Percentiles rank a stretch among this genome's conserved stretches.
Evolutionary conservation across 2,797 vertebrate species (phyloP).

Genomic region (Nothura maculosa): DNA sequence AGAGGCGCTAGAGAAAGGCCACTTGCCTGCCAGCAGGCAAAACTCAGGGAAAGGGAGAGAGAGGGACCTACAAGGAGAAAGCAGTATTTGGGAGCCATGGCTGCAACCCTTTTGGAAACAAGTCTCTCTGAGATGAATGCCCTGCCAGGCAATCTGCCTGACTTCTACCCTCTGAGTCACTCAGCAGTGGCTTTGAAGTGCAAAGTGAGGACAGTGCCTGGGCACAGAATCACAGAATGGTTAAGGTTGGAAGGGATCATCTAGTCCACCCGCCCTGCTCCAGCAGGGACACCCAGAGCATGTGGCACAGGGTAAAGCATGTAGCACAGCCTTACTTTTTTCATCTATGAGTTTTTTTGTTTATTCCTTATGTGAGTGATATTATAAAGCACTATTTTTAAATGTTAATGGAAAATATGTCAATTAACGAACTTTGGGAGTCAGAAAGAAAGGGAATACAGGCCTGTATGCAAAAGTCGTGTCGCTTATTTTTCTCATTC

Average conservation of each 20-base stretch:
- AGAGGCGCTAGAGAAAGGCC: background rate
- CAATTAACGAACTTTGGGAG: background rate
- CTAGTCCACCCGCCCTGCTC: too few species aligned
- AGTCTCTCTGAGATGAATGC: rapidly evolving
- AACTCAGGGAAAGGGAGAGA: background rate
- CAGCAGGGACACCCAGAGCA: too few species aligned
- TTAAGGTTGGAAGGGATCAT: too few species aligned
- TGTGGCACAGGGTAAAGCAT: too few species aligned
- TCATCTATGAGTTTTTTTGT: background rate
- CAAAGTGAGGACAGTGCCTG: background rate
- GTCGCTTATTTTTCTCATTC: slow-evolving; percentile 4
- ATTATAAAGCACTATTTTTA: slow-evolving; percentile 15
- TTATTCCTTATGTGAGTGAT: slow-evolving; percentile 1
- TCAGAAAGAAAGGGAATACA: background rate
- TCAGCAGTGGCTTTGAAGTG: background rate
- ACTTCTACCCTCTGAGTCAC: background rate
- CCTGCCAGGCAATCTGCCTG: slow-evolving; percentile 16
- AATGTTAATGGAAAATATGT: background rate
- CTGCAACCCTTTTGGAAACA: background rate
- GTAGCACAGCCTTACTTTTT: background rate
- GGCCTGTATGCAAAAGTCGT: background rate
- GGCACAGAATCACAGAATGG: background rate
- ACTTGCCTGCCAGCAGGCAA: slow-evolving; percentile 10
- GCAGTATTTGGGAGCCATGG: background rate
- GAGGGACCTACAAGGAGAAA: background rate